phyloP scores from a whole-genome alignment of 2,888 invertebrate species.

The Hanleya hanleyi region DNA sequence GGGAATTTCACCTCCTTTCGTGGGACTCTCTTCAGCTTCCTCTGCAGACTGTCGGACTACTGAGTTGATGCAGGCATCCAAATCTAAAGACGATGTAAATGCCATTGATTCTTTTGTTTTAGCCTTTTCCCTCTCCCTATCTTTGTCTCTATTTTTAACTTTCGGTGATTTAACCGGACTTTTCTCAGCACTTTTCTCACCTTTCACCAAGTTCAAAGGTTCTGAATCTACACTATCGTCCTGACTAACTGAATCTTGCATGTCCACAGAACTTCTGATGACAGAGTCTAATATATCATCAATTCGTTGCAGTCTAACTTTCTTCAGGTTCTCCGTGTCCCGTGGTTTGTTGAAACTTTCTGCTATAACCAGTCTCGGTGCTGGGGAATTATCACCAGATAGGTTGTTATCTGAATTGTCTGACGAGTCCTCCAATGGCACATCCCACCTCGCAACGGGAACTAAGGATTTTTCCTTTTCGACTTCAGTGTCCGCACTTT shows the following conservation, averaged over 20 bases:
- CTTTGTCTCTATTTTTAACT: slow-evolving; percentile 1
- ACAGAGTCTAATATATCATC: slow-evolving; percentile 38
- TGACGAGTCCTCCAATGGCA: not conserved
- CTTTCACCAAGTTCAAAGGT: not conserved
- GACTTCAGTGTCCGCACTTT: not conserved
- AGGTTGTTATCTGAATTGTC: not conserved
- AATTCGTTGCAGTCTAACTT: slow-evolving; percentile 29
- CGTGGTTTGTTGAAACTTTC: slow-evolving; percentile 32
- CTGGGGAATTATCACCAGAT: slow-evolving; percentile 5
- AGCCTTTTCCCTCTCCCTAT: slow-evolving; percentile 24
- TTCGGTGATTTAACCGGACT: not conserved
- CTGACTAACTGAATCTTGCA: not conserved
- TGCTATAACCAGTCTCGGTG: slow-evolving; percentile 30
- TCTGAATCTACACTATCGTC: not conserved
- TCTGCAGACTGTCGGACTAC: slow-evolving; percentile 31
- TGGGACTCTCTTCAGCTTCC: slow-evolving; percentile 1
- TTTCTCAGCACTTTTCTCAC: not conserved
- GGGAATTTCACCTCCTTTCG: not conserved
- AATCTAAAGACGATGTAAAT: slow-evolving; percentile 1
- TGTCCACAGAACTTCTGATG: slow-evolving; percentile 22
- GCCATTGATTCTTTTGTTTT: slow-evolving; percentile 15
- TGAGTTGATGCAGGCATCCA: slow-evolving; percentile 17
- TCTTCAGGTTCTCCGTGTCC: slow-evolving; percentile 27
- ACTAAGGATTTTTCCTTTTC: slow-evolving; percentile 11
- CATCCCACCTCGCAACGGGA: not conserved